phyloP scores from a whole-genome alignment of 37 sponge, comb jelly and placozoan species.

The Halisarca cf. caerulea region DNA sequence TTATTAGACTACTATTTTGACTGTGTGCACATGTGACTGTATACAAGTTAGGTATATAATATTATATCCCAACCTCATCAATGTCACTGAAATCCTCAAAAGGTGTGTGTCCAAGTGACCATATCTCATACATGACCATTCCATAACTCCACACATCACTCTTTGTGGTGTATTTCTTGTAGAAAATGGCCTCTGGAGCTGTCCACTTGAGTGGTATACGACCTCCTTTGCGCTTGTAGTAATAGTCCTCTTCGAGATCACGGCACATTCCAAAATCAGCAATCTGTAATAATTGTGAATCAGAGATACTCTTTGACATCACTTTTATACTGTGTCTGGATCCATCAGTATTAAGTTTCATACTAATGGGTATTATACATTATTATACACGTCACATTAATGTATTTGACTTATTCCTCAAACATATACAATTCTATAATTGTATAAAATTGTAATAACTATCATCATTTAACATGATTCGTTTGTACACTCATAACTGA shows the following conservation, averaged over 20 bases:
- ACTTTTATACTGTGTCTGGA: background rate
- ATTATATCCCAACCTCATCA: background rate
- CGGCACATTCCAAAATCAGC: conserved; percentile 7
- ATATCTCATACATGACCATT: conserved; percentile 24
- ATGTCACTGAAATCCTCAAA: background rate
- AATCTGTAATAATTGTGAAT: background rate
- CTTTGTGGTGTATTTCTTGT: conserved; percentile 25
- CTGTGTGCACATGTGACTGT: too few species aligned
- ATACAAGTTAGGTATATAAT: too few species aligned
- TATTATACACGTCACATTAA: too few species aligned
- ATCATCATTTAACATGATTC: too few species aligned
- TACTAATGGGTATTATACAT: too few species aligned
- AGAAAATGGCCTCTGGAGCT: conserved; percentile 25
- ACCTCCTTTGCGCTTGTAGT: conserved; percentile 10
- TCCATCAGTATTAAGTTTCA: too few species aligned
- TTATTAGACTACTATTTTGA: too few species aligned
- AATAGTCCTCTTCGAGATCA: background rate
- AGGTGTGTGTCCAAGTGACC: conserved; percentile 22
- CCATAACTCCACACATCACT: conserved; percentile 30
- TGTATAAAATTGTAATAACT: too few species aligned
- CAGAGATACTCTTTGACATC: background rate
- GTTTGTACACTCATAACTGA: too few species aligned
- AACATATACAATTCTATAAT: too few species aligned
- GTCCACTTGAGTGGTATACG: conserved; percentile 13
- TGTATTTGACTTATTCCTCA: background rate